phyloP scores from a whole-genome alignment of 2,797 vertebrate genomes.

The Psittacula echo region DNA sequence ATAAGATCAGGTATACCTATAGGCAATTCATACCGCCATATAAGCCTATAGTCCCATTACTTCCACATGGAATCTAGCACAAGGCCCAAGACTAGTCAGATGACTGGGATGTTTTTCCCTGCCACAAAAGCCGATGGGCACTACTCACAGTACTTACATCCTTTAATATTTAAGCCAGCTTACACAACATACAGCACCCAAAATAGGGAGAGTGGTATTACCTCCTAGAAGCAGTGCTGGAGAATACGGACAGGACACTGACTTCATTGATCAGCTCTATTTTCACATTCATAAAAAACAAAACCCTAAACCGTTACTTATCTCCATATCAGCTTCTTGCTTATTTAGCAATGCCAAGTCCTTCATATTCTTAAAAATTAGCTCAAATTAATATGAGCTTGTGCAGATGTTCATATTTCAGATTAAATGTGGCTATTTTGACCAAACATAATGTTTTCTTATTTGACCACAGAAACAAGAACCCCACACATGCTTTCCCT shows the following conservation, averaged over 20 bases:
- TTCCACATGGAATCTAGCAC: conserved; percentile 18
- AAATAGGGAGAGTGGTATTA: background rate
- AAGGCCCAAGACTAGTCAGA: conserved; percentile 62
- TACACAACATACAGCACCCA: background rate
- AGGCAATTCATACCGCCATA: background rate
- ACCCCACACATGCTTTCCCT: background rate
- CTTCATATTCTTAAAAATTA: background rate
- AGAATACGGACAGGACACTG: background rate
- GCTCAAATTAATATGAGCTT: background rate
- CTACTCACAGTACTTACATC: background rate
- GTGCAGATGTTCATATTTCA: background rate
- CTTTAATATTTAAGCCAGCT: background rate
- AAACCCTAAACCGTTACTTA: background rate
- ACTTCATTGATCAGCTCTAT: background rate
- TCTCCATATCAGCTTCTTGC: background rate
- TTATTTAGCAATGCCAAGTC: background rate
- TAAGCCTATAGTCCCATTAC: background rate
- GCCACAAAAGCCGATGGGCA: conserved; percentile 30
- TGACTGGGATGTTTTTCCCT: background rate
- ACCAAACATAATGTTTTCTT: background rate
- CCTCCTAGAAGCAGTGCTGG: background rate
- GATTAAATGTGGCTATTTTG: background rate
- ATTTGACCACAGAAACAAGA: background rate
- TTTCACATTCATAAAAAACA: accelerated
- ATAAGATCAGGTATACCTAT: background rate